Base-by-base conservation (phyloP, 2,888 invertebrate genomes). In the Cepaea hortensis region DNA sequence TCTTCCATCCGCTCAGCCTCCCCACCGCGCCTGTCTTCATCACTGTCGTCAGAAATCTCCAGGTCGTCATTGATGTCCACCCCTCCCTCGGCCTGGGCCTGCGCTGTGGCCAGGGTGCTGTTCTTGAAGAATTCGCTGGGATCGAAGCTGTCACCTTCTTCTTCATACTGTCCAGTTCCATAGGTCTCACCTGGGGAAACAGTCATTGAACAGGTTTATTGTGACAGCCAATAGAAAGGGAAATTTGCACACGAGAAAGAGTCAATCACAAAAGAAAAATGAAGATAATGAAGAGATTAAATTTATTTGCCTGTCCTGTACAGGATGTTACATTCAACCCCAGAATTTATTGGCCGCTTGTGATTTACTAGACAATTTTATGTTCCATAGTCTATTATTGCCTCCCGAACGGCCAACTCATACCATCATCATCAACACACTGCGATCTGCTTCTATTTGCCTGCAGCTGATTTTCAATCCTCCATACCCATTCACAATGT, bases 1-100 rank as follows among this genome's bases (percentile, higher is more conserved):
- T 70, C 85, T 35, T 35, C 35, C 68, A 35, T 73, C 68, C 46
- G 97, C 90, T 97, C 97, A 68, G 97, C 97, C 73, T 97, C 97
- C 87, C 96, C 96, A 35, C 35, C 35, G 90, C 96, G 96, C n/a
- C 88, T 87, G 55, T 90, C 89, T 97, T 86, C 86, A 18, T 86
- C 86, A 20, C 79, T 79, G 72, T 86, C 97, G 90, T 97, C 97
- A 62, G 97, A 97, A 68, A 97, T 96, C 55, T 96, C 96, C 86
- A 97, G 95, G 94, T 97, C 97, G 88, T 96, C 96, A 90, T 96
- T 96, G 84, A 97, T 97, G 91, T 96, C 96, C 11, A 88, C 85
- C 3, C 90, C 89, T 11, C 89, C 88, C 50, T 89, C 88, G 3
- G 88, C 90, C 23, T 89, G 89, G 11, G 90, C 91, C 7, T 90